These are phyloP conservation scores for Hyperoplus lanceolatus DNA, from an alignment of 2,797 vertebrate species.

Conservation along the genomic window DNA sequence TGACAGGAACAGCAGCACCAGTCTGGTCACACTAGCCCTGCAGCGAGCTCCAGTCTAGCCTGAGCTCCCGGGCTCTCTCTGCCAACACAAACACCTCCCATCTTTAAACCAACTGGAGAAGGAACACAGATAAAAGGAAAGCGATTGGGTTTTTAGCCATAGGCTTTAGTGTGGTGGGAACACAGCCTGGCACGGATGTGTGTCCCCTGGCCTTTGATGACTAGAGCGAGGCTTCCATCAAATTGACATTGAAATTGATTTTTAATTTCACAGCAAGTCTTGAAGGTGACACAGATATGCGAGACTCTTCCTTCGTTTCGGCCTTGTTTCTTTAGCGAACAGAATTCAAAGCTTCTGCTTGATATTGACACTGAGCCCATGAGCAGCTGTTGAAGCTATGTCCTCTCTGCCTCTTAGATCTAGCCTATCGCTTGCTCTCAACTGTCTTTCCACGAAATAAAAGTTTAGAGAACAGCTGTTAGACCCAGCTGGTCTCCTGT, in stretches of 20 bases:
- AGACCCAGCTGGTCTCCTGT: conserved; percentile 48
- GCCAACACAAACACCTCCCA: conserved; percentile 78
- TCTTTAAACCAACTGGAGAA: conserved; percentile 58
- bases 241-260: conserved; percentile 41
- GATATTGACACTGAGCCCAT: conserved; percentile 38
- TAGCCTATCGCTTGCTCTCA: conserved; percentile 11
- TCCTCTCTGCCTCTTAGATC: conserved; percentile 27
- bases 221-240: conserved; percentile 29
- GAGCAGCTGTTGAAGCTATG: conserved; percentile 53
- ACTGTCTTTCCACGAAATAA: conserved; percentile 23
- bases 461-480: conserved; percentile 68
- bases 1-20: conserved; percentile 49
- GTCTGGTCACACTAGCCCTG: conserved; percentile 33
- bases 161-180: conserved; percentile 66
- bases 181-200: conserved; percentile 35
- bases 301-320: conserved; percentile 20
- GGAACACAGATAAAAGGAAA: conserved; percentile 63
- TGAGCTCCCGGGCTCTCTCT: conserved; percentile 35
- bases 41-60: conserved; percentile 28
- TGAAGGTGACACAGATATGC: conserved; percentile 31
- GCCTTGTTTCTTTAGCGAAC: conserved; percentile 42
- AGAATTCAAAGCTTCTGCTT: conserved; percentile 43
- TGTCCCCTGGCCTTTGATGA: conserved; percentile 43
- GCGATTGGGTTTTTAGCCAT: conserved; percentile 52
- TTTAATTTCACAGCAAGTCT: conserved; percentile 53